Evolutionary conservation across 2,888 invertebrate genomes (phyloP).

Genomic region (Brachynemurus nebulosus): DNA sequence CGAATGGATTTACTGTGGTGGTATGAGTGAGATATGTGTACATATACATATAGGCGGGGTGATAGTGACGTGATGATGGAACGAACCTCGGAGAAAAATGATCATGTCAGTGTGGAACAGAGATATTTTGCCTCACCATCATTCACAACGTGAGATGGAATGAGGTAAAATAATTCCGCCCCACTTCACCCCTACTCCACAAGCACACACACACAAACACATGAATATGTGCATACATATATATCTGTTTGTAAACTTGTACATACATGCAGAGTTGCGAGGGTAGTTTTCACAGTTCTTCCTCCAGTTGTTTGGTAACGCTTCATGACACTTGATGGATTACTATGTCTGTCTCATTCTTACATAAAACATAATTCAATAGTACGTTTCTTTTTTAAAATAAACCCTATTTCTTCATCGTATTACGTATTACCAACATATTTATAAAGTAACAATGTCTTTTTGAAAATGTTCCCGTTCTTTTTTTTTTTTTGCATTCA

Average conservation of each 20-base stretch:
- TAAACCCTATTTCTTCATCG: no score
- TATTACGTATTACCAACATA: no score
- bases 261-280: neutral
- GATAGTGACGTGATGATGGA: conserved; percentile 65
- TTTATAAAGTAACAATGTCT: no score
- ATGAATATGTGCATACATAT: no score
- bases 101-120: conserved; percentile 11
- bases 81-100: conserved; percentile 30
- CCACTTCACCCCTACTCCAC: no score
- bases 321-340: conserved; percentile 33
- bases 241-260: conserved; percentile 8
- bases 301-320: conserved; percentile 17
- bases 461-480: no score
- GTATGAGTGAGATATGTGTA: conserved; percentile 30
- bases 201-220: no score
- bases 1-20: conserved; percentile 14
- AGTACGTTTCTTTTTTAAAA: neutral
- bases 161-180: no score
- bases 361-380: conserved; percentile 15
- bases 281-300: conserved; percentile 2
- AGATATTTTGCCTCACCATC: conserved; percentile 13
- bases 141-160: no score
- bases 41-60: conserved; percentile 27
- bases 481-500: no score
- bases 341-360: conserved; percentile 33